Evolutionary conservation across 2,888 invertebrate genomes (phyloP).

Genomic region (Idaea dimidiata): DNA sequence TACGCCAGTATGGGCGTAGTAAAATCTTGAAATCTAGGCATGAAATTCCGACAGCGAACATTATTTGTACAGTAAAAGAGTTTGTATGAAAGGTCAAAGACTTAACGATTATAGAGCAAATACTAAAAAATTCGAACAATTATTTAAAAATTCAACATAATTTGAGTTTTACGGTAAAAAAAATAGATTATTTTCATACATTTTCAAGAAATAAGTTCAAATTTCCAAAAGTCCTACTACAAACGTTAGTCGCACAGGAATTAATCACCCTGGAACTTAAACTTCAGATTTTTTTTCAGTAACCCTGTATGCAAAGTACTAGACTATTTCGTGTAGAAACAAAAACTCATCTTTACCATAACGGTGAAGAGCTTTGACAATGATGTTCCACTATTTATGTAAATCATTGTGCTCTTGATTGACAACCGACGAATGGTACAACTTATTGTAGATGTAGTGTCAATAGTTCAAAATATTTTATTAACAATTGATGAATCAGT

Average conservation of each 20-base stretch:
- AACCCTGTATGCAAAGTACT: not conserved
- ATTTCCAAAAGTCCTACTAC: too few relatives aligned
- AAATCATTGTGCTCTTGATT: slow-evolving; percentile 46
- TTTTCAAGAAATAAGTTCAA: too few relatives aligned
- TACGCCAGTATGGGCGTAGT: not conserved
- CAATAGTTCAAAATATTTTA: slow-evolving; percentile 45
- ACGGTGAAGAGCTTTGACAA: slow-evolving; percentile 31
- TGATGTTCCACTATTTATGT: slow-evolving; percentile 43
- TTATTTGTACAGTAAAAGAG: not conserved
- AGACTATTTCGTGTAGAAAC: not conserved
- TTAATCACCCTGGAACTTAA: too few relatives aligned
- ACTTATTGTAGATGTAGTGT: slow-evolving; percentile 33
- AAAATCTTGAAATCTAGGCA: too few relatives aligned
- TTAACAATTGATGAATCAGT: slow-evolving; percentile 37
- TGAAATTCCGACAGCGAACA: not conserved
- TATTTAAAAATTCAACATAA: too few relatives aligned
- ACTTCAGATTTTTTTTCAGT: too few relatives aligned
- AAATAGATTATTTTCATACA: too few relatives aligned
- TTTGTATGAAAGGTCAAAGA: not conserved
- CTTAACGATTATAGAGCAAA: not conserved
- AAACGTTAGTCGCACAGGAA: too few relatives aligned
- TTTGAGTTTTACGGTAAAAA: too few relatives aligned
- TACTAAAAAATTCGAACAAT: too few relatives aligned
- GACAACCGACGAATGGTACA: slow-evolving; percentile 56
- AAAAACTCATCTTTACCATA: not conserved